A percentile compares a stretch with the other conserved stretches of the same genome.
Conservation (phyloP, 2,797 vertebrate species). For the Serranus cabrilla region DNA sequence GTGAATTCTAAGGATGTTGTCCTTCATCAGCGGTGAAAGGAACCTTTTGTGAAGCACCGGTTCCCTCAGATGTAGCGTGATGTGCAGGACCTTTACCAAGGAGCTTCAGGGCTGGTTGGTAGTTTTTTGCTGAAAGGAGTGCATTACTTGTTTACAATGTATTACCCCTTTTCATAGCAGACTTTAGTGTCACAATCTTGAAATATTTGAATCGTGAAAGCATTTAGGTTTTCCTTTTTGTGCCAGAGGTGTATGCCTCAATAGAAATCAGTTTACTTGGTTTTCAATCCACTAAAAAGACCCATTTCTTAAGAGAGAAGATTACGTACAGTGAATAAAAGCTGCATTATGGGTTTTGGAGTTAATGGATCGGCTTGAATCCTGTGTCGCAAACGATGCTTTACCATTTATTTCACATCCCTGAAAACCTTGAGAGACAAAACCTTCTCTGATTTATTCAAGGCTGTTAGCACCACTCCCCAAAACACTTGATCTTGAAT, state of each 20-base stretch:
- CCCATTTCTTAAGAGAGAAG: background rate
- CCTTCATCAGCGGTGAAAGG: slow-evolving; percentile 64
- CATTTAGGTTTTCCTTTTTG: slow-evolving; percentile 8
- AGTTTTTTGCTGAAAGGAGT: slow-evolving; percentile 40
- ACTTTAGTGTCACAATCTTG: slow-evolving; percentile 17
- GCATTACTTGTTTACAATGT: slow-evolving; percentile 50
- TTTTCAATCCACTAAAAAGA: slow-evolving; percentile 18
- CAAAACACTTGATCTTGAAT: background rate
- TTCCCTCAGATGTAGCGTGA: slow-evolving; percentile 54
- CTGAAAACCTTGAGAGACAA: background rate
- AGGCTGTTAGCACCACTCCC: background rate
- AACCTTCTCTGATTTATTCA: background rate
- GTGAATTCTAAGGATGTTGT: slow-evolving; percentile 56
- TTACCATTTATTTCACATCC: slow-evolving; percentile 7
- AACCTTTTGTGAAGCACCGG: slow-evolving; percentile 58
- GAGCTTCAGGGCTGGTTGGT: slow-evolving; percentile 51
- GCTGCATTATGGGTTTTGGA: slow-evolving; percentile 9
- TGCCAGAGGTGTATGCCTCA: slow-evolving; percentile 26
- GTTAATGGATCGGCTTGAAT: background rate
- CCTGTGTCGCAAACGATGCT: background rate
- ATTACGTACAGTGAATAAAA: slow-evolving; percentile 44
- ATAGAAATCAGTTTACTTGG: slow-evolving; percentile 44
- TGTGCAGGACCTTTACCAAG: slow-evolving; percentile 32
- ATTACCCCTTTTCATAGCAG: slow-evolving; percentile 49
- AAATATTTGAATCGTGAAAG: slow-evolving; percentile 36